A percentile compares a stretch with the other conserved stretches of the same genome.
These are phyloP conservation scores for Theretra japonica DNA, from an alignment of 2,888 invertebrate species.

Conservation along the genomic window DNA sequence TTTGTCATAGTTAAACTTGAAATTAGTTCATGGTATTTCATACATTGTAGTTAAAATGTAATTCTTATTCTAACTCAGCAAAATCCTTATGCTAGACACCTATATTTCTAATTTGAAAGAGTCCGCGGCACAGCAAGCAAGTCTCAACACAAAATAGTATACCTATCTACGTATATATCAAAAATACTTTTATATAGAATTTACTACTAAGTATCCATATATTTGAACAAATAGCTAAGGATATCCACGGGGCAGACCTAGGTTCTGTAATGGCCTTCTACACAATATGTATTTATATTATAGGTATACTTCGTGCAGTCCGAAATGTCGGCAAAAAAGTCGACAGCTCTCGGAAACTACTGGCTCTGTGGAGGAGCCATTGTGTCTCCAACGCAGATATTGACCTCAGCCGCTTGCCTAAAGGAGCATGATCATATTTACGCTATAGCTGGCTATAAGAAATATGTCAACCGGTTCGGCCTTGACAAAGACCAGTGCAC, in stretches of 20 bases:
- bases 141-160: too few relatives aligned
- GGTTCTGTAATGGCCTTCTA: not conserved
- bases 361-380: constrained; percentile 37
- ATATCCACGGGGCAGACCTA: too few relatives aligned
- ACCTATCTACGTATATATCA: too few relatives aligned
- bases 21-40: not conserved
- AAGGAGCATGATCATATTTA: constrained; percentile 44
- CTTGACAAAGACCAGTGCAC: constrained; percentile 46
- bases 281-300: not conserved
- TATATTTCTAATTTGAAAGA: too few relatives aligned
- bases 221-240: too few relatives aligned
- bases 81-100: too few relatives aligned
- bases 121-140: too few relatives aligned
- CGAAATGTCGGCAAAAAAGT: constrained; percentile 5
- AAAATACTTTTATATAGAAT: too few relatives aligned
- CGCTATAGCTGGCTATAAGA: constrained; percentile 49
- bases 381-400: constrained; percentile 36
- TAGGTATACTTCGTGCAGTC: constrained; percentile 30
- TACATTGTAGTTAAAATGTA: too few relatives aligned
- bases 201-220: too few relatives aligned
- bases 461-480: constrained; percentile 40
- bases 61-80: too few relatives aligned
- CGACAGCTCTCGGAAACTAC: not conserved
- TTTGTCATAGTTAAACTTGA: not conserved
- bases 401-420: constrained; percentile 53